Evolutionary conservation across 2,797 vertebrate species (phyloP), one percentile per base, ranked within the genome.

Genomic region (Spondyliosoma cantharus): DNA sequence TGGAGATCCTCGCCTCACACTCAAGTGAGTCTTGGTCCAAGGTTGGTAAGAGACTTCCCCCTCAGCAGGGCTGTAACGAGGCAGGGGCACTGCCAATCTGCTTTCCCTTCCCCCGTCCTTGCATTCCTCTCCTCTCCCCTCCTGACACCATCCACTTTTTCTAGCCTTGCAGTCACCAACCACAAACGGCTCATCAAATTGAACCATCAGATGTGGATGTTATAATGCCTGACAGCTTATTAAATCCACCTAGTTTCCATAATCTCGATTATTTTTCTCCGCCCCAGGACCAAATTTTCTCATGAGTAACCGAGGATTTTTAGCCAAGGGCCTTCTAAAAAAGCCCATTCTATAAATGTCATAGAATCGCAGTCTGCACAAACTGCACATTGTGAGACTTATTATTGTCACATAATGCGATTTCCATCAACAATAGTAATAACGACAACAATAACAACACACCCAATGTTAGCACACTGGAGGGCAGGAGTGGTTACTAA

Each of bases 11-110:
- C 97, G 97, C 94, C 97, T 99, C 96, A 97, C 98, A 95, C 97
- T 98, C 97, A 99, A 99, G 98, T 99, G 98, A 99, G 98, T 99
- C 96, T 96, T 96, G 95, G 96, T 96, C 95, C 93, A 89, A 90
- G 93, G 90, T 91, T 93, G 95, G 95, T 96, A 96, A 96, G 95
- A 95, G 93, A 93, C 91, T 79, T 91, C 86, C 86, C 88, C 83
- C 90, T 85, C 87, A 89, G 93, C 92, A 93, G 93, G 94, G 92
- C 92, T 95, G 93, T 93, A 92, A 87, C 22, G 94, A 94, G 92
- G 91, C 91, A 88, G 93, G 90, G 91, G 89, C 88, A 80, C 64
- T 54, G 77, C 64, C 67, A 22, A 76, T 61, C 62, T 66, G 49
- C 62, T 66, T 60, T 77, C 67, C 43, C 43, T 74, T 50, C 32